Evolutionary conservation across 2,797 vertebrate species (phyloP).

Genomic region (Epinephelus coioides): DNA sequence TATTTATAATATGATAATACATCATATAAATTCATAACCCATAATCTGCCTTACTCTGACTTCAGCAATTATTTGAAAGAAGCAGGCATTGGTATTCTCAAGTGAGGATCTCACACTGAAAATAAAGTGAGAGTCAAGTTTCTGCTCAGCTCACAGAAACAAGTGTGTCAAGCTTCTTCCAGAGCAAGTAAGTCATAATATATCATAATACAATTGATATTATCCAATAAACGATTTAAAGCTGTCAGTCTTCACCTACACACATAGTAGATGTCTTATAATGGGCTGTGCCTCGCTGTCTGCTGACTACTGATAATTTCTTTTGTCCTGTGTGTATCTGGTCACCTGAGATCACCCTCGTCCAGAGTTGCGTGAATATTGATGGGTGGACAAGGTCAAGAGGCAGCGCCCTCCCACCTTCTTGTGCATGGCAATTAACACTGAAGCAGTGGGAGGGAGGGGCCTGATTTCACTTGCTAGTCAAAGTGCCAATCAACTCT

Average conservation of each 20-base stretch:
- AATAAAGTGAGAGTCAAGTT: constrained; percentile 24
- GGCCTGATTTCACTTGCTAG: constrained; percentile 75
- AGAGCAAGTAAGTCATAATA: neutral
- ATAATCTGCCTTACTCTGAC: constrained; percentile 37
- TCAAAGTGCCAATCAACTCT: constrained; percentile 78
- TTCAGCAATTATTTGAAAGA: constrained; percentile 36
- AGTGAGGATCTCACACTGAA: constrained; percentile 1
- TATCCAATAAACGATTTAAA: constrained; percentile 6
- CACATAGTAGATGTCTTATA: constrained; percentile 1
- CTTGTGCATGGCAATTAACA: constrained; percentile 79
- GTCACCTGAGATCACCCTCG: constrained; percentile 61
- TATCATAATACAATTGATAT: neutral
- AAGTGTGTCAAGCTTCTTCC: neutral
- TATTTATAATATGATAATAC: constrained; percentile 36
- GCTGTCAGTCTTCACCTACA: neutral
- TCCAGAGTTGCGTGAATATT: constrained; percentile 58
- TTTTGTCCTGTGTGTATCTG: constrained; percentile 47
- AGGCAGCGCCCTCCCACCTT: constrained; percentile 63
- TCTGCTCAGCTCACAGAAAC: neutral
- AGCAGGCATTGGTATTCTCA: constrained; percentile 13
- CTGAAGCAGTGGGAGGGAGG: constrained; percentile 71
- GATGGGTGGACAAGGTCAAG: constrained; percentile 82
- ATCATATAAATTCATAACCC: constrained; percentile 47
- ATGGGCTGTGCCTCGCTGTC: constrained; percentile 1
- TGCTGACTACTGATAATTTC: constrained; percentile 60